Evolutionary conservation across 1,140 invertebrate genomes (phyloP), one percentile per base, ranked within the genome.

Genomic region (Drosophila tristis): DNA sequence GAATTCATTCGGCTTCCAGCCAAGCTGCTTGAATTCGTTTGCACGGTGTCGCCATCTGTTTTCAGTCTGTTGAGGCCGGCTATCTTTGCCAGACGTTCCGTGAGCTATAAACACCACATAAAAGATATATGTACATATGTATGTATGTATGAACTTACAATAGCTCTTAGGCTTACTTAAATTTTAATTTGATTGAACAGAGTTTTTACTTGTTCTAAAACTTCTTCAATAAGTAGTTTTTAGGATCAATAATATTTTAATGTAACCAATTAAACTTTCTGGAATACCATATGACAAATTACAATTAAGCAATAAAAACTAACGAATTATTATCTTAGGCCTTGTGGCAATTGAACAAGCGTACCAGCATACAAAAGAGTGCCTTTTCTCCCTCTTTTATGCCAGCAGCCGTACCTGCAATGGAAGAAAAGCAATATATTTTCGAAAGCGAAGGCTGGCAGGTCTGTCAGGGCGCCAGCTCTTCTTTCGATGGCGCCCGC

Each of bases 11-110:
- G 87, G 45, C 87, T 91, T 48, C 78, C 85, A 0, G 84, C 53
- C 53, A 80, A 61, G 35, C 84, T 90, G 51, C 66, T 76, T 5
- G 84, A 56, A 6, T 63, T 73, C 2, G 71, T 73, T 31, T 63
- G 84, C 8, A 80, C 23, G 8, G 84, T 29, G 23, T 79, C 84
- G 0, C 48, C 58, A 3, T 81, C 85, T 0, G 45, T 31, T 29
- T 74, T 62, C 0, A 90, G 68, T 2, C 74, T 70, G 16, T 91
- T 91, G 5, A 91, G 67, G 0, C 90, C 90, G 9, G 90, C 90
- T n/a, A 91, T 82, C 58, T 82, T 89, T 15, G 90, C 90, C 44
- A 91, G 64, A 3, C 90, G 87, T 57, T 91, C 87, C 8, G 90
- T 90, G 5, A 91, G 61, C 90, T 91, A 54, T 0, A 74, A 77